Conservation (phyloP, 2,113 vertebrate genomes). For the Mionectes macconnelli region DNA sequence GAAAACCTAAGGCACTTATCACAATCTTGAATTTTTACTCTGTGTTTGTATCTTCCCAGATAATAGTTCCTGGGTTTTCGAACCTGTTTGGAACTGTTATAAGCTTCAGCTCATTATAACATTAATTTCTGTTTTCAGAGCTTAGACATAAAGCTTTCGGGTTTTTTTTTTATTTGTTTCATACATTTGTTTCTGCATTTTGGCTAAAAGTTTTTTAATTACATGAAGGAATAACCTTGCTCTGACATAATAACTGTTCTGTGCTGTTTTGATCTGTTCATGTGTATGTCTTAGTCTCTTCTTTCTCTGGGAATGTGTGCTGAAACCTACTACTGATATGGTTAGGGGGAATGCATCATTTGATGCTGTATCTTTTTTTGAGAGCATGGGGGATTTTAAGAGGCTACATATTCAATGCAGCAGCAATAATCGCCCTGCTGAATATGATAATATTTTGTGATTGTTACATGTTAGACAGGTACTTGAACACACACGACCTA, state of each 20-base stretch:
- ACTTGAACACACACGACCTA: conserved; percentile 66
- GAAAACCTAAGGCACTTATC: not conserved
- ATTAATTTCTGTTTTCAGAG: not conserved
- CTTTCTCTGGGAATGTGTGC: not conserved
- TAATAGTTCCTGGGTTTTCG: not conserved
- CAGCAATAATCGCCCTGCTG: not conserved
- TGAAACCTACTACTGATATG: not conserved
- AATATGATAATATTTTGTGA: conserved; percentile 52
- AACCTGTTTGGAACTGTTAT: not conserved
- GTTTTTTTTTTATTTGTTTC: not conserved
- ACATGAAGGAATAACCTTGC: conserved; percentile 2
- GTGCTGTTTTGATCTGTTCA: not conserved
- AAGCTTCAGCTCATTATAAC: not conserved
- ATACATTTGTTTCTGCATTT: conserved; percentile 1
- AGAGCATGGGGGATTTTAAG: conserved; percentile 3
- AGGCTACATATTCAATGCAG: conserved; percentile 3
- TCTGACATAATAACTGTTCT: not conserved
- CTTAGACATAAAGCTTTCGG: not conserved
- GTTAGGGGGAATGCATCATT: not conserved
- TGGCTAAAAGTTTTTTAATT: not conserved
- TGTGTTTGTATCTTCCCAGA: not conserved
- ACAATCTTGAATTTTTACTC: not conserved
- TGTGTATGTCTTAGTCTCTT: not conserved
- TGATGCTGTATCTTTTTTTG: not conserved
- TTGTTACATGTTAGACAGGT: conserved; percentile 49